Conservation (phyloP, 2,113 vertebrate genomes). For the Crotalus helleri region DNA sequence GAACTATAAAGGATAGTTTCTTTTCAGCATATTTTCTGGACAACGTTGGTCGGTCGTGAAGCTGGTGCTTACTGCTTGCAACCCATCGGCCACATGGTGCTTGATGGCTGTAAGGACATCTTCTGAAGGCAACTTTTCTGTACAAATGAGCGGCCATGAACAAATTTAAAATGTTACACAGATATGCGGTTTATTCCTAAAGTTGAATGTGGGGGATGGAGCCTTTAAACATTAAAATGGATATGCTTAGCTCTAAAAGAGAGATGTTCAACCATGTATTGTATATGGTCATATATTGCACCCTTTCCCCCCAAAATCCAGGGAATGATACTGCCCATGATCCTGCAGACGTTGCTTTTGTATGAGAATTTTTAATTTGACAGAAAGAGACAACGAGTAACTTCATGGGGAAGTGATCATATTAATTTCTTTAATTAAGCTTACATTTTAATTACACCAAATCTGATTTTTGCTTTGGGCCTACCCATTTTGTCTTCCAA, state of each 20-base stretch:
- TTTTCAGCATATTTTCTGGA: conserved; percentile 18
- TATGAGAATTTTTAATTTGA: background rate
- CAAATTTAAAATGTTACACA: background rate
- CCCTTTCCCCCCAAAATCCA: background rate
- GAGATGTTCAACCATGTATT: background rate
- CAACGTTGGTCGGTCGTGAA: background rate
- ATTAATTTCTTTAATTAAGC: background rate
- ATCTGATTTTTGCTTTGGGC: background rate
- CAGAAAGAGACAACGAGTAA: background rate
- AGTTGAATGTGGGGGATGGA: background rate
- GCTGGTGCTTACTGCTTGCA: background rate
- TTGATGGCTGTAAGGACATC: background rate
- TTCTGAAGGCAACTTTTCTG: background rate
- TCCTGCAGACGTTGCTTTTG: background rate
- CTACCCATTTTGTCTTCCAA: background rate
- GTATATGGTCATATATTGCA: background rate
- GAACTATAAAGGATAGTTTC: background rate
- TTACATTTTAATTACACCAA: background rate
- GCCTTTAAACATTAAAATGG: background rate
- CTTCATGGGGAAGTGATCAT: background rate
- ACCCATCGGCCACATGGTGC: background rate
- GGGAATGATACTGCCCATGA: background rate
- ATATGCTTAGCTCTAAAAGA: background rate
- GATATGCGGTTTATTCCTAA: background rate
- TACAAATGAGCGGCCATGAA: background rate